Conservation (phyloP, 2,888 invertebrate genomes). For the Alloplasta piceator region DNA sequence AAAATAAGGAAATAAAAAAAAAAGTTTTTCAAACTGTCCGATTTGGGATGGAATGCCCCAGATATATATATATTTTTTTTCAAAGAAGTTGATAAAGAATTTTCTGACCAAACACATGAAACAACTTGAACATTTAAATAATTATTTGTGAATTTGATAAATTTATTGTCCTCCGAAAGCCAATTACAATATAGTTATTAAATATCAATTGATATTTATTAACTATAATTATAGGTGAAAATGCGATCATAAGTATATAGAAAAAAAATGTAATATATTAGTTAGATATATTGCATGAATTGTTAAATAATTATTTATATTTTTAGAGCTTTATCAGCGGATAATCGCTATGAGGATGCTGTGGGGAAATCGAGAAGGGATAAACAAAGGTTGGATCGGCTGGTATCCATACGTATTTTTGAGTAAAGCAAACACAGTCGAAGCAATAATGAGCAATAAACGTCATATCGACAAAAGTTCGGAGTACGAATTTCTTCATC, state of each 20-base stretch:
- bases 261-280: background rate
- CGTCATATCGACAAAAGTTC: constrained; percentile 86
- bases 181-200: background rate
- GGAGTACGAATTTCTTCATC: constrained; percentile 85
- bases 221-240: background rate
- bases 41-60: no score
- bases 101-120: no score
- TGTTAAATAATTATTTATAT: background rate
- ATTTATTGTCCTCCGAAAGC: no score
- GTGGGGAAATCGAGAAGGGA: constrained; percentile 84
- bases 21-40: no score
- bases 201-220: background rate
- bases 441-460: constrained; percentile 85
- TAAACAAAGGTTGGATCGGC: constrained; percentile 85
- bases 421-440: constrained; percentile 84
- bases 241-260: no score
- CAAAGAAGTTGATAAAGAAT: no score
- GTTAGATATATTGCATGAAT: background rate
- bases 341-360: constrained; percentile 84
- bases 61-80: background rate
- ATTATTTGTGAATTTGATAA: background rate
- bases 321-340: constrained; percentile 84
- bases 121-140: no score
- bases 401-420: constrained; percentile 84
- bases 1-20: no score